Evolutionary conservation across 1,140 invertebrate species (phyloP), one percentile per base, ranked within the genome.

Genomic region (Ericerus pela): DNA sequence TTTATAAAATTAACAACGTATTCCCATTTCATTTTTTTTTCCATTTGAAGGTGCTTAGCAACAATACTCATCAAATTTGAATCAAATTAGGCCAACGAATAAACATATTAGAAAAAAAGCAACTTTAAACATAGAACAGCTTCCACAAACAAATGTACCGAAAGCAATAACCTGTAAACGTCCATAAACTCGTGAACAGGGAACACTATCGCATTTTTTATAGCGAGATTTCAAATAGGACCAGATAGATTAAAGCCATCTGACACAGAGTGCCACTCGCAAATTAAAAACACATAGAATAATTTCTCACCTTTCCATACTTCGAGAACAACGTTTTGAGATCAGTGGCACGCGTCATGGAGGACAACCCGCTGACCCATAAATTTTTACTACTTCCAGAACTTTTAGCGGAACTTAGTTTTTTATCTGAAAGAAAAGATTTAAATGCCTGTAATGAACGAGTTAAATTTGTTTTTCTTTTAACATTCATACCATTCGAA

Each of bases 321-420:
- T 88, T 88, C 16, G 84, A 88, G 65, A 95, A 92, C 18, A 92
- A 76, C 55, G 84, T 79, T 68, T 96, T 96, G 57, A 96, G 72
- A 70, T 96, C 91, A 43, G 87, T 89, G 27, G 92, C 92, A 31
- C 87, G 77, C 24, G 91, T 95, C 30, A 81, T 79, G 2, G 88
- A 82, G 0, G 89, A 87, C 54, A 96, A 72, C 27, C 90, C 89
- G 64, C 88, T 93, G 37, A 96, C 88, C 90, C 91, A 96, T 5
- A 96, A 72, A 69, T 91, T 59, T 29, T 51, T 33, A 36, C 53
- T 54, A 20, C 33, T 63, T 64, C 4, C 63, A 62, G 31, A 54
- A 5, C 41, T 24, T 47, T 47, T 47, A 2, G 41, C 20, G 4
- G 41, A 24, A 8, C 20, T 24, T 4, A 47, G 20, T 16, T 47